Evolutionary conservation across 2,888 invertebrate genomes (phyloP).

Genomic region (Tenthredo livida): DNA sequence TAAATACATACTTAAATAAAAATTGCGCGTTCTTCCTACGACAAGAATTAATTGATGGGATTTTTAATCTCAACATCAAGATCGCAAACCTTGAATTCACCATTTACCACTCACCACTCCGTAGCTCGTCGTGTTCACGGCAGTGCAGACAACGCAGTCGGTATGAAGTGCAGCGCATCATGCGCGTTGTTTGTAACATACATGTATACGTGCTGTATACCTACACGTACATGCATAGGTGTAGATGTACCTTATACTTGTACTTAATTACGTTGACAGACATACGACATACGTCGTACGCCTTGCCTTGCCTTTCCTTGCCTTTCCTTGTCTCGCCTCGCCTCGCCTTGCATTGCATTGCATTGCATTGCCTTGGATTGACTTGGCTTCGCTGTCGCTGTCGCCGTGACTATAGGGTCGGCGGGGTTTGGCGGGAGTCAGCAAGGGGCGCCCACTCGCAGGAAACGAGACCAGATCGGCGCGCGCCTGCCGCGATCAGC

Average conservation of each 20-base stretch:
- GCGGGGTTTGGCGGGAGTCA: conserved; percentile 54
- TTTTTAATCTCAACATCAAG: conserved; percentile 18
- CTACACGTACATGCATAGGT: background rate
- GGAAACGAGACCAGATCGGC: conserved; percentile 61
- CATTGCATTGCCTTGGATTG: background rate
- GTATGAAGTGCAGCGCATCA: background rate
- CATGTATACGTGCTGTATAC: background rate
- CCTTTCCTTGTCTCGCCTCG: background rate
- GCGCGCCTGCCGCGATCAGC: conserved; percentile 62
- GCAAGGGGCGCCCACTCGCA: conserved; percentile 67
- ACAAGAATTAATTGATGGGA: background rate
- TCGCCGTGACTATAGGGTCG: background rate
- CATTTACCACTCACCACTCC: background rate
- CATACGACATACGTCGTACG: conserved; percentile 22
- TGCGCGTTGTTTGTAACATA: conserved; percentile 6
- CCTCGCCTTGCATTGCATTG: background rate
- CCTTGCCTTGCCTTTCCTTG: background rate
- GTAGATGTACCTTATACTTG: background rate
- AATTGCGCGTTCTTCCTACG: background rate
- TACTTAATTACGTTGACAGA: conserved; percentile 32
- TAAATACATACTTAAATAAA: background rate
- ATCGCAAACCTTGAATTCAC: conserved; percentile 11
- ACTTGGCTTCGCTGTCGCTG: conserved; percentile 8
- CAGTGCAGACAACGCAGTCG: background rate
- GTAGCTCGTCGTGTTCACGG: background rate